Evolutionary conservation across 2,797 vertebrate genomes (phyloP), one percentile per base, ranked within the genome.

Genomic region (Spinus olivaceus): DNA sequence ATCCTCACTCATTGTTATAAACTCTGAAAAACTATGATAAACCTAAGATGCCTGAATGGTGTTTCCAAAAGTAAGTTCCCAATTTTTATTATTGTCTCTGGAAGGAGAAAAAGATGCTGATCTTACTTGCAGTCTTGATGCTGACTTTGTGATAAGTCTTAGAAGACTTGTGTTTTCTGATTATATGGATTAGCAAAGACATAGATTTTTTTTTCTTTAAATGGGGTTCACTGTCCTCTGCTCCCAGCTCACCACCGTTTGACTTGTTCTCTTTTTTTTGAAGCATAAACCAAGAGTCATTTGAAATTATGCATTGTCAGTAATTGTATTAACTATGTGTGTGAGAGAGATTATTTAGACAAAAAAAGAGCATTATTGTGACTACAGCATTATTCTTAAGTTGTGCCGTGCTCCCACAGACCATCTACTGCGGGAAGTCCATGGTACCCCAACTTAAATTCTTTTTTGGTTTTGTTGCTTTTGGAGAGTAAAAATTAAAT

Each of bases 171-270:
- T 4, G 5, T 46, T 57, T 88, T 64, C 50, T 60, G 3, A 6
- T 69, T 37, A 32, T 64, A 27, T 4, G 30, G 24, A 77, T 14
- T 35, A 59, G 4, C 16, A 60, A 14, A 64, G 12, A 49, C 19
- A 41, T 13, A 1, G 13, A n/a, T 41, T 37, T 49, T 88, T 49
- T 88, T 50, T 60, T 10, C 23, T 50, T 72, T 50, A 59, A 19
- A 35, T 44, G 0, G 2, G 5, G 5, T 30, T 7, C 20, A 12
- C 17, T 54, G 46, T 25, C 20, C 6, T 64, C 22, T 64, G 6
- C 22, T 78, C 59, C 19, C 25, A 46, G 22, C 12, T 69, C 4
- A 44, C 12, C 18, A n/a, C 3, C 0, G 0, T 35, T 49, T 35
- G 35, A 44, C 9, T 78, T 81, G 5, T 41, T 88, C 8, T 57